A percentile compares a stretch with the other conserved stretches of the same genome.
These are phyloP conservation scores for Philopotamus ludificatus DNA, from an alignment of 1,140 invertebrate species.

Conservation along the genomic window DNA sequence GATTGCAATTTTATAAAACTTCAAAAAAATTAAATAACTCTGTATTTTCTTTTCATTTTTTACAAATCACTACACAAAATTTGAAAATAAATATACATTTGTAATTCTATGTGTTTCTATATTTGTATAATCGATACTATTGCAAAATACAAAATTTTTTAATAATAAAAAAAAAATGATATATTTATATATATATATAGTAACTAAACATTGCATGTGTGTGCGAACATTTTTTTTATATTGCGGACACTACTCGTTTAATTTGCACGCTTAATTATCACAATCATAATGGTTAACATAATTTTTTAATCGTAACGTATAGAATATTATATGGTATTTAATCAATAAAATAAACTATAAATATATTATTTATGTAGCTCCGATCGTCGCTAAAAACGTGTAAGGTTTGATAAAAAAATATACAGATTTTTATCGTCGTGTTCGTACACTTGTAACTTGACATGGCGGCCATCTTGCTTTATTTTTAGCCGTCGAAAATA, in stretches of 20 bases:
- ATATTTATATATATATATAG: conserved; percentile 13
- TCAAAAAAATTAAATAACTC: conserved; percentile 59
- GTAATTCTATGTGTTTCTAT: conserved; percentile 50
- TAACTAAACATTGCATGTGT: conserved; percentile 4
- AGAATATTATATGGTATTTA: too few species aligned
- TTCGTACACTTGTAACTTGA: too few species aligned
- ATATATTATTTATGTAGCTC: too few species aligned
- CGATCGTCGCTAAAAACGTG: too few species aligned
- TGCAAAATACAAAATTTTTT: conserved; percentile 23
- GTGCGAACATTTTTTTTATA: not conserved
- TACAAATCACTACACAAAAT: conserved; percentile 58
- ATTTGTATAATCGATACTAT: conserved; percentile 4
- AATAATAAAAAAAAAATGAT: conserved; percentile 23
- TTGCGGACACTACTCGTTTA: too few species aligned
- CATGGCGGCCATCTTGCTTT: too few species aligned
- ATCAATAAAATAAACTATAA: too few species aligned
- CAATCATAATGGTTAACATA: conserved; percentile 4
- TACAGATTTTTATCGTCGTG: too few species aligned
- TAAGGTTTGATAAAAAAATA: too few species aligned
- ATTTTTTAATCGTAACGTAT: not conserved
- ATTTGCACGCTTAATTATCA: not conserved
- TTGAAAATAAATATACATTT: conserved; percentile 52
- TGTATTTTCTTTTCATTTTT: conserved; percentile 56
- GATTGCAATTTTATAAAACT: conserved; percentile 40
- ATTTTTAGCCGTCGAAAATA: too few species aligned